phyloP scores from a whole-genome alignment of 2,797 vertebrate species.

The Alectoris magna region DNA sequence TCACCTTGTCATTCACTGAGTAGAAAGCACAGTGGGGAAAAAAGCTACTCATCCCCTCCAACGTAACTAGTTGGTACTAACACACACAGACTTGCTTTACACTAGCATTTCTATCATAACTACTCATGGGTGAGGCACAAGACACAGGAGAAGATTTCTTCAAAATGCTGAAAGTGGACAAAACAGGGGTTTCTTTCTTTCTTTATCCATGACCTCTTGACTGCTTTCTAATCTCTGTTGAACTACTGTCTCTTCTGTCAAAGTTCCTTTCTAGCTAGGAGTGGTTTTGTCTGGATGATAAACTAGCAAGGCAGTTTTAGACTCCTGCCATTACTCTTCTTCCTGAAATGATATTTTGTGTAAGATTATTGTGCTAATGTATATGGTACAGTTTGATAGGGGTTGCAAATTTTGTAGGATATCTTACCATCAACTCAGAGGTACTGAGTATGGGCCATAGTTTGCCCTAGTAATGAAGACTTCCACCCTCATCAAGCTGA shows the following conservation, averaged over 20 bases:
- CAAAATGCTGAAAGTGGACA: neutral
- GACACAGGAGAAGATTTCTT: neutral
- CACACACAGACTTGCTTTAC: neutral
- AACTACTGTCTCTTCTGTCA: neutral
- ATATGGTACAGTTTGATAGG: neutral
- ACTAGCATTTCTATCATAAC: neutral
- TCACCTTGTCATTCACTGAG: neutral
- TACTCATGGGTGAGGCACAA: neutral
- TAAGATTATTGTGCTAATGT: neutral
- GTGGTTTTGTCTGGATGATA: neutral
- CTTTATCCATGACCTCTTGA: neutral
- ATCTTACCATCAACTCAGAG: neutral
- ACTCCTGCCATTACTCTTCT: neutral
- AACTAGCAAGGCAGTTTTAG: neutral
- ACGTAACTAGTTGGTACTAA: neutral
- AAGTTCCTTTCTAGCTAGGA: neutral
- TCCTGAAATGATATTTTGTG: neutral
- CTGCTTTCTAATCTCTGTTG: neutral
- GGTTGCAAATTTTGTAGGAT: neutral
- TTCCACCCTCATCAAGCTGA: neutral
- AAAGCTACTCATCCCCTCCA: neutral
- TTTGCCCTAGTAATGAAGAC: neutral
- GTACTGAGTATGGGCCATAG: neutral
- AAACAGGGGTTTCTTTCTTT: neutral
- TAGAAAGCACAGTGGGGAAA: neutral